These are phyloP conservation scores for Epinephelus cyanopodus DNA, from an alignment of 2,113 vertebrate species.

Conservation along the genomic window DNA sequence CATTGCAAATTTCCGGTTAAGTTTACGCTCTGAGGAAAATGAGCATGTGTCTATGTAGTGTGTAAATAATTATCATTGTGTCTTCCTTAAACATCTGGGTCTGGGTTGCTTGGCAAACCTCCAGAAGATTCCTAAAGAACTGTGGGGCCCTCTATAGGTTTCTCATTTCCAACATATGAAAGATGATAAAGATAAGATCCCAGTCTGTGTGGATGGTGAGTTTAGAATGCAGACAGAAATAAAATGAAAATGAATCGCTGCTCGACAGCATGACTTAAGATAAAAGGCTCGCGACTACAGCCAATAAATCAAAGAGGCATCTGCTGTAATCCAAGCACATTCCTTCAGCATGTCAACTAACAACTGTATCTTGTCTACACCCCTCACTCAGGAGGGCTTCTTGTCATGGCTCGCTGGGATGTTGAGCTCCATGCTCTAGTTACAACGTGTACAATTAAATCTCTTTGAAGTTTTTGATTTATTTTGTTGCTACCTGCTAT, in stretches of 20 bases:
- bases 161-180: conserved; percentile 75
- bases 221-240: conserved; percentile 73
- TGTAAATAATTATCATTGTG: conserved; percentile 50
- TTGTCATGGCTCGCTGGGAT: conserved; percentile 53
- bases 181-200: conserved; percentile 71
- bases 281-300: conserved; percentile 54
- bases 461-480: conserved; percentile 41
- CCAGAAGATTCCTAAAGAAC: conserved; percentile 64
- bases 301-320: conserved; percentile 76
- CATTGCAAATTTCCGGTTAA: conserved; percentile 21
- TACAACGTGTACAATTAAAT: conserved; percentile 42
- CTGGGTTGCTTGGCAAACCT: conserved; percentile 56
- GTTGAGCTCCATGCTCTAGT: conserved; percentile 30
- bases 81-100: conserved; percentile 60
- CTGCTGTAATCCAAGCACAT: conserved; percentile 74
- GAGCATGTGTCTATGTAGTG: background rate
- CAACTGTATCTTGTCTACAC: conserved; percentile 76
- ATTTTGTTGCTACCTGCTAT: conserved; percentile 19
- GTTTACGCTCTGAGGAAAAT: conserved; percentile 26
- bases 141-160: conserved; percentile 55
- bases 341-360: conserved; percentile 77
- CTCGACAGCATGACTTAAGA: conserved; percentile 73
- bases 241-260: conserved; percentile 76
- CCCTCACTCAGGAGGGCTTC: conserved; percentile 44
- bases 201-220: conserved; percentile 66